phyloP scores from a whole-genome alignment of 2,113 vertebrate species.

The Otolemur garnettii region DNA sequence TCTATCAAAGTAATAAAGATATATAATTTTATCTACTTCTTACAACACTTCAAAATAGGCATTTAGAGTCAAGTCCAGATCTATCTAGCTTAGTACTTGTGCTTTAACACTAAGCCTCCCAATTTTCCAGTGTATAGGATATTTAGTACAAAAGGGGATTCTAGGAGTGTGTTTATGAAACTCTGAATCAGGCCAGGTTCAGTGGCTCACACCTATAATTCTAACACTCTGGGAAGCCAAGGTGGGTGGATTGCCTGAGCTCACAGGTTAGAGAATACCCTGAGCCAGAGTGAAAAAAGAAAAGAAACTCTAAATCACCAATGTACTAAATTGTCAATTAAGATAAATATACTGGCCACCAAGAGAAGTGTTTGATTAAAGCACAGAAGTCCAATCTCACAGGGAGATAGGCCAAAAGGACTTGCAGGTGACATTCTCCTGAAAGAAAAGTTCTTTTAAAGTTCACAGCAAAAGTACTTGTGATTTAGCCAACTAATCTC shows the following conservation, averaged over 20 bases:
- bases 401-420: neutral
- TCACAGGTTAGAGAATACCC: too few species aligned
- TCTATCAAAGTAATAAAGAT: neutral
- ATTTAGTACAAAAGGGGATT: slow-evolving; percentile 38
- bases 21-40: neutral
- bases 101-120: neutral
- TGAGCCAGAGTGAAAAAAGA: too few species aligned
- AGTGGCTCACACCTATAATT: too few species aligned
- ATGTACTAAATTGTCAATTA: slow-evolving; percentile 12
- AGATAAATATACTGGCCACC: slow-evolving; percentile 27
- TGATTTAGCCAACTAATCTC: neutral
- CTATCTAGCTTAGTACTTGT: neutral
- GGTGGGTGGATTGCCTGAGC: too few species aligned
- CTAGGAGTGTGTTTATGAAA: slow-evolving; percentile 18
- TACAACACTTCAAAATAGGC: neutral
- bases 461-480: neutral
- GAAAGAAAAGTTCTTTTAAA: neutral
- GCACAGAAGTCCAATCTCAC: neutral
- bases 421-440: neutral
- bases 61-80: neutral
- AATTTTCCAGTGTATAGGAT: slow-evolving; percentile 21
- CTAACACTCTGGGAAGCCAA: too few species aligned
- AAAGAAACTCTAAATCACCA: slow-evolving; percentile 12
- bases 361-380: neutral
- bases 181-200: neutral